Base-by-base conservation (phyloP, 2,113 vertebrate genomes). In the Pogonocichla stellata region DNA sequence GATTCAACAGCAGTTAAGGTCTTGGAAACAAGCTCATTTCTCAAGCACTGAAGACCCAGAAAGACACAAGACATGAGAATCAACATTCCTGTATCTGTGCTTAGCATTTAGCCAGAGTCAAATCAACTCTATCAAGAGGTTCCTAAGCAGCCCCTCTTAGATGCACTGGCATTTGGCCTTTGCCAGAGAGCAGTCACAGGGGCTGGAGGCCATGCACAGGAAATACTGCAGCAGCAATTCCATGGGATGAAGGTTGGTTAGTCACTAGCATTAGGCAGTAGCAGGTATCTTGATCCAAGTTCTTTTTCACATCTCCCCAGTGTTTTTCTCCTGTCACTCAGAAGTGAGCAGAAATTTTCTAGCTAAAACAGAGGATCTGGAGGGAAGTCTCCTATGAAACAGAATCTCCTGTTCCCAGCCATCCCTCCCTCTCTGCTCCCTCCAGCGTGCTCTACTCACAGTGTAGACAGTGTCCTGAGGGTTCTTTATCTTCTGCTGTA, bases 401-500 rank as follows among this genome's bases (percentile, higher is more conserved):
- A 74, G 16, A 54, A 62, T 24, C 14, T 54, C 40, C 19, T 34
- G 3, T 64, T 94, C 65, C 24, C 38, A 78, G 20, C 43, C 24
- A 8, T 33, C 45, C 42, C 56, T 66, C 50, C 58, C n/a, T 17
- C 43, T 31, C 25, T 42, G 16, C 42, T 34, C 5, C 24, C 13
- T 47, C n/a, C 60, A 28, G 22, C 5, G 23, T 34, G n/a, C 33
- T 53, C 12, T 83, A 98, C 98, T 98, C 94, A 98, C 98, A 3
- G 96, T 97, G 91, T 98, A 98, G 70, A 98, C 70, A 2, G 79
- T 93, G 31, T 98, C 98, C 31, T 98, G 97, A 8, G 97, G 95
- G 19, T 97, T 96, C 83, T 92, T 98, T 88, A 96, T 97, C 87
- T 97, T 97, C 88, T 97, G 97, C 94, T 94, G 91, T 64, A 86